Evolutionary conservation across 2,888 invertebrate species (phyloP).

Genomic region (Trachelus iudaicus): DNA sequence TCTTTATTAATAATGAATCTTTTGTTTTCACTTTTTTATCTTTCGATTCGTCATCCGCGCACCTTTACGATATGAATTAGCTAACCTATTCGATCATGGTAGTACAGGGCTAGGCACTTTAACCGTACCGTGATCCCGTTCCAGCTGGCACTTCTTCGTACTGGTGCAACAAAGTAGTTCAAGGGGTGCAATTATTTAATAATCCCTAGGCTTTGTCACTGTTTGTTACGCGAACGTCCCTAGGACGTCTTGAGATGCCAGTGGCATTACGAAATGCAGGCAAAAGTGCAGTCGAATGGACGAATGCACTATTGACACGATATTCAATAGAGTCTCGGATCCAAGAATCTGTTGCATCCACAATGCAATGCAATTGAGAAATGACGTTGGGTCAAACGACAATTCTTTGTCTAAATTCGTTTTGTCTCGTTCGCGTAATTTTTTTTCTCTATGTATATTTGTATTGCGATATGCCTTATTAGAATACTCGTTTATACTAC

Average conservation of each 20-base stretch:
- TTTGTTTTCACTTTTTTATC: not conserved
- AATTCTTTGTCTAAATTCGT: not conserved
- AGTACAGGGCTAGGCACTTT: conserved; percentile 28
- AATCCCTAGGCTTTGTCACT: conserved; percentile 14
- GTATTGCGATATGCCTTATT: not conserved
- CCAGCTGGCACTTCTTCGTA: conserved; percentile 38
- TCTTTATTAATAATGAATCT: not conserved
- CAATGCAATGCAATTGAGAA: not conserved
- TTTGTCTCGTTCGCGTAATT: too few relatives aligned
- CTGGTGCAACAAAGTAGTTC: conserved; percentile 43
- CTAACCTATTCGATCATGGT: not conserved
- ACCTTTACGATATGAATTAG: not conserved
- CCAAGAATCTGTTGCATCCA: not conserved
- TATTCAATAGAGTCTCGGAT: not conserved
- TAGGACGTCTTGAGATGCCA: not conserved
- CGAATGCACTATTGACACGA: not conserved
- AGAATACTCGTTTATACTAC: not conserved
- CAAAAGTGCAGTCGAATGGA: not conserved
- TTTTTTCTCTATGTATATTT: not conserved
- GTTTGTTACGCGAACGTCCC: not conserved
- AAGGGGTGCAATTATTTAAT: conserved; percentile 48
- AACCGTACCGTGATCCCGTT: conserved; percentile 30
- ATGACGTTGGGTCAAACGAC: not conserved
- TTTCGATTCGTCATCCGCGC: not conserved
- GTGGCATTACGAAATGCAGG: not conserved